Percentiles rank a stretch among this genome's conserved stretches.
Conservation (phyloP, 2,113 vertebrate species). For the Laticauda laticaudata region DNA sequence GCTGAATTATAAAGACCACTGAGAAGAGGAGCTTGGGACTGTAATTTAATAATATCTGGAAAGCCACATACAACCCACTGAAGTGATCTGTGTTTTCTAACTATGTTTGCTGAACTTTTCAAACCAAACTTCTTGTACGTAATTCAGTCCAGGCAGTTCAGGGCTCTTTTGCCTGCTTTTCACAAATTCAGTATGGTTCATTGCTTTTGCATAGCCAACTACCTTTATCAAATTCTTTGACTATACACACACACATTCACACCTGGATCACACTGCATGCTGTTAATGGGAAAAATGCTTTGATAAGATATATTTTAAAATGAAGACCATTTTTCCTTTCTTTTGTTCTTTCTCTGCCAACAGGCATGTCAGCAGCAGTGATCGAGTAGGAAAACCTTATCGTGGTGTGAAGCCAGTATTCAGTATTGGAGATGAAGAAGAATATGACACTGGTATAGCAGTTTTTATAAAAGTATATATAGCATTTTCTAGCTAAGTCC, state of each 20-base stretch:
- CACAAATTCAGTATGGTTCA: conserved; percentile 47
- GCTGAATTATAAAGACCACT: neutral
- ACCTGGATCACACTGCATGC: conserved; percentile 24
- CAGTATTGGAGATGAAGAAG: conserved; percentile 97
- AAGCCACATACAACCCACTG: neutral
- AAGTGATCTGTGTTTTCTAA: neutral
- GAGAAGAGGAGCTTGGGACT: neutral
- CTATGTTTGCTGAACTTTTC: conserved; percentile 28
- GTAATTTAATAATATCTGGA: neutral
- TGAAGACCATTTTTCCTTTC: conserved; percentile 12
- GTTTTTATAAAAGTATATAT: neutral
- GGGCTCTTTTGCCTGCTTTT: conserved; percentile 27
- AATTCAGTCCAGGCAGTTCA: conserved; percentile 20
- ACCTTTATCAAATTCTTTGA: conserved; percentile 38
- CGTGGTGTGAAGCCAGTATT: conserved; percentile 97
- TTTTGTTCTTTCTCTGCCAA: conserved; percentile 18
- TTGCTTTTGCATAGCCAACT: conserved; percentile 48
- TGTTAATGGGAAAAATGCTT: neutral
- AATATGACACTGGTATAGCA: conserved; percentile 91
- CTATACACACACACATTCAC: conserved; percentile 27
- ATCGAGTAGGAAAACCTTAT: conserved; percentile 94
- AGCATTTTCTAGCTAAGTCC: neutral
- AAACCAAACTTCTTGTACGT: conserved; percentile 13
- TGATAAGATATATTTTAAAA: conserved; percentile 4
- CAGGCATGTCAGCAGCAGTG: conserved; percentile 97